Evolutionary conservation across 2,888 invertebrate species (phyloP).

Genomic region (Liodrosophila aerea): DNA sequence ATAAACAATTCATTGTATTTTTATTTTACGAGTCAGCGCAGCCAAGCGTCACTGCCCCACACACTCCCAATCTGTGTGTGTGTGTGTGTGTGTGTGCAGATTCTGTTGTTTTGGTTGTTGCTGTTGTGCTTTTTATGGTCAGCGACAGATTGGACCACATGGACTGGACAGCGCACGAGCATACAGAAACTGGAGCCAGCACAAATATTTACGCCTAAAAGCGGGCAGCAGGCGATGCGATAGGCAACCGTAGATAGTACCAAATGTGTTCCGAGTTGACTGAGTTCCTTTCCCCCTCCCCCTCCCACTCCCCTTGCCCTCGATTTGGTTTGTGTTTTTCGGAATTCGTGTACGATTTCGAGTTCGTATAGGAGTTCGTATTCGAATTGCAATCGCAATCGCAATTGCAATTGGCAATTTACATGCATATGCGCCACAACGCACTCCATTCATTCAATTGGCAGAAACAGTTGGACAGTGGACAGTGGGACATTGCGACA

Average conservation of each 20-base stretch:
- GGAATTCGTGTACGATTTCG: not conserved
- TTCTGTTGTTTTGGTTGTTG: conserved; percentile 9
- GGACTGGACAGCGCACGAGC: conserved; percentile 11
- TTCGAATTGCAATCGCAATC: conserved; percentile 54
- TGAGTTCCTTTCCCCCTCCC: not conserved
- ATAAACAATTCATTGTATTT: conserved; percentile 54
- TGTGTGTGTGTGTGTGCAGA: too few relatives aligned
- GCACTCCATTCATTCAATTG: conserved; percentile 60
- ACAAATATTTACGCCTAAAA: conserved; percentile 72
- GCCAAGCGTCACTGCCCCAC: conserved; percentile 4
- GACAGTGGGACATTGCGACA: not conserved
- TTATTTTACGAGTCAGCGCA: conserved; percentile 47
- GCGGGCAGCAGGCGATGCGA: conserved; percentile 38
- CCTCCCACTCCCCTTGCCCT: too few relatives aligned
- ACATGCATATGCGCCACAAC: conserved; percentile 71
- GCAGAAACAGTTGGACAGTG: conserved; percentile 44
- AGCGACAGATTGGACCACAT: conserved; percentile 4
- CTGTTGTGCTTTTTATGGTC: conserved; percentile 47
- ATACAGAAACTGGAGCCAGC: conserved; percentile 1
- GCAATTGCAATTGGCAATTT: conserved; percentile 72
- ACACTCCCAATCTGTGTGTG: too few relatives aligned
- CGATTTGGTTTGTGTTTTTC: too few relatives aligned
- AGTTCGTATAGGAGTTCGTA: conserved; percentile 18
- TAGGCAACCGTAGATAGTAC: conserved; percentile 9
- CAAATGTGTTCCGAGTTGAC: conserved; percentile 17